Evolutionary conservation across 2,797 vertebrate species (phyloP), one percentile per base, ranked within the genome.

Genomic region (Limnodromus scolopaceus): DNA sequence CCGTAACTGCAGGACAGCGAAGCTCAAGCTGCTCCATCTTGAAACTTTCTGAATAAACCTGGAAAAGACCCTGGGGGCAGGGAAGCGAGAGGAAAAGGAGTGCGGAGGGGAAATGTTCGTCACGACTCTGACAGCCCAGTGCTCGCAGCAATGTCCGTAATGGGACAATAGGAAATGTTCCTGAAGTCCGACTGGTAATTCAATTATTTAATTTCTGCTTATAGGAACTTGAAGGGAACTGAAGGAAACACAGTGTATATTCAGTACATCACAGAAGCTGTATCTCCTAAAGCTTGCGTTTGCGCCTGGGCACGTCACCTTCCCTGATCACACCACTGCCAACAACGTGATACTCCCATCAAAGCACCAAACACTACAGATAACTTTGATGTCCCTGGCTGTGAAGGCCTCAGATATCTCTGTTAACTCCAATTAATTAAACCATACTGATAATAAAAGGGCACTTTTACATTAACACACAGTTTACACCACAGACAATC

Each of bases 401-500:
- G 51, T 22, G 74, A 68, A 64, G 24, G 19, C n/a, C 81, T 79
- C 39, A 36, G 61, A 9, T 12, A 60, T 12, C 57, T 43, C 20
- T 24, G 49, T 39, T 75, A 32, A 34, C 39, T 71, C 54, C 30
- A 83, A 75, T 82, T 82, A 81, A 87, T 61, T 53, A 93, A 81
- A 75, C 71, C 41, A 15, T 0, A 1, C 2, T 34, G 55, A 55
- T 66, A 49, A 51, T 14, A 51, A 63, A 74, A n/a, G 61, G 55
- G 13, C 16, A 36, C 41, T 82, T 6, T 9, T 32, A 41, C 32
- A 72, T 46, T 55, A 63, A 39, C 48, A 72, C 5, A 2, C 57
- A 41, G 20, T 60, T 82, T 41, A 28, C n/a, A 57, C 36, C 41
- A 54, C 49, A 25, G 55, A 16, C 34, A 36, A 66, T 55, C 79